Evolutionary conservation across 2,888 invertebrate species (phyloP), one percentile per base, ranked within the genome.

Genomic region (Caenorhabditis japonica): DNA sequence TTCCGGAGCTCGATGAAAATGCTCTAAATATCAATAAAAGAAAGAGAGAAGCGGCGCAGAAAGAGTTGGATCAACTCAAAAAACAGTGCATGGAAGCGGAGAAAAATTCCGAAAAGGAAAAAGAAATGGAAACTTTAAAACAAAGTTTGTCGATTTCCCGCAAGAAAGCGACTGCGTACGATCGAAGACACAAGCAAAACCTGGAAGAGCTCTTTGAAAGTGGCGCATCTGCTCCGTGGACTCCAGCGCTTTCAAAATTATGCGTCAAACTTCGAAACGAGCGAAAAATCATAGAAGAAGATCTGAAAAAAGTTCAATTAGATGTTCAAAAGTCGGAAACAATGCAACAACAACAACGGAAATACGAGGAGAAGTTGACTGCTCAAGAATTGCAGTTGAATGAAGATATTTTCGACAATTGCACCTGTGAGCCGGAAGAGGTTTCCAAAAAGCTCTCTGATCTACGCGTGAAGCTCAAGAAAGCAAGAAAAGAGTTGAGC

Each of bases 401-500:
- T 5, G 58, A 70, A 30, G 56, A 71, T 8, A 58, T 75, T 7
- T 61, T 23, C 15, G 62, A 75, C 10, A 27, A 23, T 4, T 66
- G 59, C n/a, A 30, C 30, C 1, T 77, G 71, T 58, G 39, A 51
- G 19, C 68, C 75, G 13, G 55, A 60, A 13, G 72, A 77, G 17
- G 68, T 79, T n/a, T 44, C 51, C 10, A 44, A 10, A 5, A 66
- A 69, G 17, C 66, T 77, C 7, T 10, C 5, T 7, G 49, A 75
- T 13, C 51, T 79, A 2, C 46, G 61, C 4, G 44, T 53, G 25
- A 41, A 39, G 25, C 47, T 82, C 41, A 77, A 59, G 8, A 58
- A 64, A 12, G 49, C 69, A 15, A 55, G 82, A 10, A 74, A 77
- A 23, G 76, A 77, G 8, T 49, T 79, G 17, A 73, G 75, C 1